These are phyloP conservation scores for Pionites leucogaster DNA, from an alignment of 2,113 vertebrate species.

Conservation along the genomic window DNA sequence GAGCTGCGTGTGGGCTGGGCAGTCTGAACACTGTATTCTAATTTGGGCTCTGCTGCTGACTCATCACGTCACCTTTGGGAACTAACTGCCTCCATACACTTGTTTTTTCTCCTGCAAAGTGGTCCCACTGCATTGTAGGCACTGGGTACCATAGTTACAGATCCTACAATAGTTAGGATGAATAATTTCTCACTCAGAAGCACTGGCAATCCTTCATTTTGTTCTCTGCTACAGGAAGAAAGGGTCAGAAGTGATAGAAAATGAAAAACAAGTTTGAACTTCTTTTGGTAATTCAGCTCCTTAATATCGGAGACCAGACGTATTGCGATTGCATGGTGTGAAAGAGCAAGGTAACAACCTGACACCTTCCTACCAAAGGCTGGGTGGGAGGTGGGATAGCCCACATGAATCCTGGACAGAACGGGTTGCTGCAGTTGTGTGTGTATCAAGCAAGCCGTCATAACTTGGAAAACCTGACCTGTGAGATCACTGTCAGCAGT, in stretches of 20 bases:
- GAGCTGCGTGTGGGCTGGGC: neutral
- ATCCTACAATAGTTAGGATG: neutral
- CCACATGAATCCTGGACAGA: neutral
- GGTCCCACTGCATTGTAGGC: neutral
- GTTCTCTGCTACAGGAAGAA: neutral
- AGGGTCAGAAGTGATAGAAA: neutral
- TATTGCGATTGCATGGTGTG: fast-evolving
- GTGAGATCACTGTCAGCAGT: neutral
- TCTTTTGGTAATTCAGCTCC: neutral
- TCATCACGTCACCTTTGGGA: neutral
- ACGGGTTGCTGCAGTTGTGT: neutral
- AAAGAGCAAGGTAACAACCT: neutral
- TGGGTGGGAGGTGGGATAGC: neutral
- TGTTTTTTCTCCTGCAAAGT: neutral
- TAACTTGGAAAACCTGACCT: neutral
- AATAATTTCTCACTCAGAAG: neutral
- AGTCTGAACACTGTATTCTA: neutral
- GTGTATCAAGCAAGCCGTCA: neutral
- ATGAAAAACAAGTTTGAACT: neutral
- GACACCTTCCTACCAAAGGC: neutral
- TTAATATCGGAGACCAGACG: neutral
- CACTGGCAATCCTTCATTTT: neutral
- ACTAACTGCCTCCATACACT: neutral
- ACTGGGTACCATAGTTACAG: neutral
- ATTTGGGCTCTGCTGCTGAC: neutral